Conservation (phyloP, 2,797 vertebrate genomes). For the Babyrousa celebensis region DNA sequence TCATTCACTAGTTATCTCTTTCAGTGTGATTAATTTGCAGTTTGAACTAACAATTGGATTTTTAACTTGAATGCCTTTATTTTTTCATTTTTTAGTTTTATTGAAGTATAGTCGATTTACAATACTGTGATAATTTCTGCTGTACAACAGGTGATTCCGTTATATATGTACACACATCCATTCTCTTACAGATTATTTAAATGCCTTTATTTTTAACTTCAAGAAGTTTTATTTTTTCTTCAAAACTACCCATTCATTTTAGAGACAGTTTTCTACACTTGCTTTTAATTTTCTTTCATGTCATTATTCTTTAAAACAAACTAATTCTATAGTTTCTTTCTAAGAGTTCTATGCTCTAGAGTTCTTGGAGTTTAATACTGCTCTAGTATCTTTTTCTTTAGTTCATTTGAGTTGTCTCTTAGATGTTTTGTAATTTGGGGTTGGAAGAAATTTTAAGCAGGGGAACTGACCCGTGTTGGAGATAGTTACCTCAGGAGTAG, state of each 20-base stretch:
- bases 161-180: too few relatives aligned
- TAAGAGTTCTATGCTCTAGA: background rate
- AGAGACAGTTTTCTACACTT: constrained; percentile 23
- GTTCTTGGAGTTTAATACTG: background rate
- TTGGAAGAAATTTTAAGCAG: background rate
- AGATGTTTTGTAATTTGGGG: background rate
- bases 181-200: background rate
- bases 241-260: background rate
- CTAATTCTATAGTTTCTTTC: background rate
- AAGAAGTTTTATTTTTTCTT: background rate
- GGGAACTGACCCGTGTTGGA: background rate
- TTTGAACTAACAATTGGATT: background rate
- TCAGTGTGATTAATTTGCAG: background rate
- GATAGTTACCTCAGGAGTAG: background rate
- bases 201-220: constrained; percentile 26
- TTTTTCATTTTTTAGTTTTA: constrained; percentile 25
- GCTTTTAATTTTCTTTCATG: constrained; percentile 39
- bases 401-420: constrained; percentile 42
- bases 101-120: too few relatives aligned
- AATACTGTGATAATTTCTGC: too few relatives aligned
- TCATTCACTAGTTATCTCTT: constrained; percentile 25
- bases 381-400: background rate
- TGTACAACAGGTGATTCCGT: too few relatives aligned
- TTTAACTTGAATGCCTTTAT: constrained; percentile 44
- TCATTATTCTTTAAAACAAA: background rate